Evolutionary conservation across 1,140 invertebrate genomes (phyloP).

Genomic region (Eufriesea mexicana): DNA sequence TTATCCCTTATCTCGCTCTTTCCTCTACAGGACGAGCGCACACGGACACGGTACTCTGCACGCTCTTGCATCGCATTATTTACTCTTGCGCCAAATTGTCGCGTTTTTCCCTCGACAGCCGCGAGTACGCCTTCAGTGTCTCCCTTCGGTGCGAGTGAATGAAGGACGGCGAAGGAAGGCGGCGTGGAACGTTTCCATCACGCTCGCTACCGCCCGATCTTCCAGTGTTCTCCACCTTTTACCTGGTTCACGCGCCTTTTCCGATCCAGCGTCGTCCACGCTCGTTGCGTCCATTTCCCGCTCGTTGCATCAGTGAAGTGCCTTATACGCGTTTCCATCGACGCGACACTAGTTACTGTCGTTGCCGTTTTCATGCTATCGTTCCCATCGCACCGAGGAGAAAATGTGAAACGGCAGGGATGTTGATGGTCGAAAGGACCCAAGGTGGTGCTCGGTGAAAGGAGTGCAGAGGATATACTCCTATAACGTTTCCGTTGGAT

Average conservation of each 20-base stretch:
- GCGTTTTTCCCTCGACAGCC: constrained; percentile 23
- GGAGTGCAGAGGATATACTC: neutral
- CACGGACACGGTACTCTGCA: constrained; percentile 13
- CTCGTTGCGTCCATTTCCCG: neutral
- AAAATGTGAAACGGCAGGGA: constrained; percentile 19
- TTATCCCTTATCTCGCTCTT: constrained; percentile 9
- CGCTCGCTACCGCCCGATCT: neutral
- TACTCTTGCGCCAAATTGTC: constrained; percentile 26
- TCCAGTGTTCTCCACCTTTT: neutral
- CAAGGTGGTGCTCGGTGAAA: constrained; percentile 9
- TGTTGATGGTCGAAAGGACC: neutral
- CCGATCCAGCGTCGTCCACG: neutral
- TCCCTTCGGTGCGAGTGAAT: constrained; percentile 13
- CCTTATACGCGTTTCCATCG: neutral
- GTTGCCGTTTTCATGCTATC: too few species aligned
- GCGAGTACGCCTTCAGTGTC: constrained; percentile 12
- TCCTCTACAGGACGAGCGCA: neutral
- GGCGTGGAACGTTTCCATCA: constrained; percentile 1
- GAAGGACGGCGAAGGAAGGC: constrained; percentile 18
- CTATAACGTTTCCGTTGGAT: too few species aligned
- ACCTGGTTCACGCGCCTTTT: neutral
- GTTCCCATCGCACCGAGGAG: neutral
- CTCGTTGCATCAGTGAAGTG: neutral
- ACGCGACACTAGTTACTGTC: neutral
- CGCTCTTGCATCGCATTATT: constrained; percentile 39